A percentile compares a stretch with the other conserved stretches of the same genome.
These are phyloP conservation scores for Coelopa pilipes DNA, from an alignment of 2,888 invertebrate species.

Conservation along the genomic window DNA sequence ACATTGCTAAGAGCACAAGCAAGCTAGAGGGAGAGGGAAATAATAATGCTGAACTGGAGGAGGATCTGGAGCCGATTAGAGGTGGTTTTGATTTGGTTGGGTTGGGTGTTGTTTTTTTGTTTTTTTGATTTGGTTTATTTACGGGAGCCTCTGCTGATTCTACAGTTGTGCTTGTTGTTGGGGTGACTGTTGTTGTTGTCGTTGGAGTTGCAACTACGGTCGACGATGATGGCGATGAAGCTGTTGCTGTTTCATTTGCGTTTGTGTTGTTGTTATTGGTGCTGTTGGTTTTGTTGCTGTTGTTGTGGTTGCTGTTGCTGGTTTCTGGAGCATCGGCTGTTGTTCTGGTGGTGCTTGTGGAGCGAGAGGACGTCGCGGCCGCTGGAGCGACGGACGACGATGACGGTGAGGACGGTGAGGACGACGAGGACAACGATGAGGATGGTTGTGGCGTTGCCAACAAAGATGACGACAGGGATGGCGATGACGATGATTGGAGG, in stretches of 20 bases:
- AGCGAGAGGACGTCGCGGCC: constrained; percentile 35
- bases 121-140: constrained; percentile 47
- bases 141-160: constrained; percentile 47
- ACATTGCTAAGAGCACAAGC: too few species aligned
- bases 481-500: constrained; percentile 36
- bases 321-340: constrained; percentile 5
- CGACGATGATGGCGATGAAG: background rate
- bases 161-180: constrained; percentile 39
- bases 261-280: constrained; percentile 39
- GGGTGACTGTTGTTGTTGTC: constrained; percentile 2
- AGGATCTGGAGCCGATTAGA: background rate
- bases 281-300: constrained; percentile 39
- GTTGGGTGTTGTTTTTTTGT: too few species aligned
- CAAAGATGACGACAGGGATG: constrained; percentile 38
- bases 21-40: background rate
- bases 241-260: constrained; percentile 30
- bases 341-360: constrained; percentile 20
- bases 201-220: background rate
- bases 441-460: constrained; percentile 37
- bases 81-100: background rate
- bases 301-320: constrained; percentile 39
- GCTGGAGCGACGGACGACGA: constrained; percentile 29
- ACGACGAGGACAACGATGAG: constrained; percentile 45
- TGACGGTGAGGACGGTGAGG: constrained; percentile 50
- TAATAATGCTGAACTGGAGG: background rate